Percentiles rank a stretch among this genome's conserved stretches.
Evolutionary conservation across 2,888 invertebrate genomes (phyloP).

Genomic region (Nasonovia ribisnigri): DNA sequence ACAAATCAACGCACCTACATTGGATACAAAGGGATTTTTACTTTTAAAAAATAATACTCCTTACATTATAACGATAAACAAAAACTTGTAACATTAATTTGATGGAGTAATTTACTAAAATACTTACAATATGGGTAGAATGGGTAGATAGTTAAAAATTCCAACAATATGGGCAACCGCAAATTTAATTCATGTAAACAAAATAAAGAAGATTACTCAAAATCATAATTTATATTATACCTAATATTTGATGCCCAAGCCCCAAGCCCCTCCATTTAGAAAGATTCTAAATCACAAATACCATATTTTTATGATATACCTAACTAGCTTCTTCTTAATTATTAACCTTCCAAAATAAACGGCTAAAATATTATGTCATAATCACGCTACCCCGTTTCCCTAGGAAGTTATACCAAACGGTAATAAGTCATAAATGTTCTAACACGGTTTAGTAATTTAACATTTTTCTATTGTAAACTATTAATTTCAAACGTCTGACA

Average conservation of each 20-base stretch:
- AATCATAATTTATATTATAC: neutral
- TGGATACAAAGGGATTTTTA: neutral
- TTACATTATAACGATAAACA: neutral
- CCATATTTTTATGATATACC: neutral
- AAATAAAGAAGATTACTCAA: neutral
- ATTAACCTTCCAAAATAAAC: neutral
- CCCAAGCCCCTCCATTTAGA: too few species aligned
- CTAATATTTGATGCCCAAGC: neutral
- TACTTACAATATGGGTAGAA: neutral
- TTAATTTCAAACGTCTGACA: conserved; percentile 18
- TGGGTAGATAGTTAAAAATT: neutral
- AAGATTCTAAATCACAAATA: neutral
- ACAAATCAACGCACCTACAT: neutral
- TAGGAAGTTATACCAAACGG: neutral
- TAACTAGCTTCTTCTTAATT: neutral
- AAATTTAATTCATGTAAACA: neutral
- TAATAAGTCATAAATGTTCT: neutral
- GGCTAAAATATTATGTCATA: neutral
- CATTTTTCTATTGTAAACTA: neutral
- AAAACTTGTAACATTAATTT: neutral
- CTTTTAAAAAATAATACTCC: neutral
- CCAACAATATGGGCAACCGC: neutral
- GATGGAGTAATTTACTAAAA: neutral
- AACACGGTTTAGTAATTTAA: neutral
- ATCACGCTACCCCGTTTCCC: neutral